These are phyloP conservation scores for Crocallis elinguaria DNA, from an alignment of 2,888 invertebrate genomes.

Conservation along the genomic window DNA sequence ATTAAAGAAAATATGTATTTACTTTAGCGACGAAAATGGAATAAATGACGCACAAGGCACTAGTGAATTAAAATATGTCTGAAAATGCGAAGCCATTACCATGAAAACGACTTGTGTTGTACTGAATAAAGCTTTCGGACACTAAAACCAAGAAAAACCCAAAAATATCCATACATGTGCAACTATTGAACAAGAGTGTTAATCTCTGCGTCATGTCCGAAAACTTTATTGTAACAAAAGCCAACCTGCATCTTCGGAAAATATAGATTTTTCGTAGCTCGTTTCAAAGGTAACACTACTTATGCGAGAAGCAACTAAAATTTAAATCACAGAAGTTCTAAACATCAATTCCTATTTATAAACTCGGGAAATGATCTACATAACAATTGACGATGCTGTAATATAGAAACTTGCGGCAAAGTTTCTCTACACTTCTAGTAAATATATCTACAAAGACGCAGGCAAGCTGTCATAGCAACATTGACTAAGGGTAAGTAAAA, in stretches of 20 bases:
- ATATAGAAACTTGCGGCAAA: too few species aligned
- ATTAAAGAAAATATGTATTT: constrained; percentile 5
- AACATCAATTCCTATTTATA: too few species aligned
- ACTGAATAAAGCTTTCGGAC: constrained; percentile 1
- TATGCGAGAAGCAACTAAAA: too few species aligned
- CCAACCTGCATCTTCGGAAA: neutral
- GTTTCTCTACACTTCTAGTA: too few species aligned
- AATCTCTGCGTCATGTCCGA: neutral
- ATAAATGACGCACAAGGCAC: constrained; percentile 12
- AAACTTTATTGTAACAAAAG: neutral
- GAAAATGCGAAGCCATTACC: constrained; percentile 10
- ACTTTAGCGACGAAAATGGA: constrained; percentile 2
- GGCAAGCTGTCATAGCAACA: constrained; percentile 14
- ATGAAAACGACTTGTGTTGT: constrained; percentile 2
- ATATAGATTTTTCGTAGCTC: too few species aligned
- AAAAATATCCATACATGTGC: neutral
- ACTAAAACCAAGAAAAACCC: neutral
- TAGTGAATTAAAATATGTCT: constrained; percentile 15
- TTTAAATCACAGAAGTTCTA: too few species aligned
- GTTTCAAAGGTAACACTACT: too few species aligned
- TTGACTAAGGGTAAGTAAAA: neutral
- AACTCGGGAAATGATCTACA: too few species aligned
- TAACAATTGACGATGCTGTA: too few species aligned
- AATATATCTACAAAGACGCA: constrained; percentile 16
- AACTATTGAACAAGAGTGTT: neutral